These are phyloP conservation scores for Gobio gobio DNA, from an alignment of 2,113 vertebrate species.

Conservation along the genomic window DNA sequence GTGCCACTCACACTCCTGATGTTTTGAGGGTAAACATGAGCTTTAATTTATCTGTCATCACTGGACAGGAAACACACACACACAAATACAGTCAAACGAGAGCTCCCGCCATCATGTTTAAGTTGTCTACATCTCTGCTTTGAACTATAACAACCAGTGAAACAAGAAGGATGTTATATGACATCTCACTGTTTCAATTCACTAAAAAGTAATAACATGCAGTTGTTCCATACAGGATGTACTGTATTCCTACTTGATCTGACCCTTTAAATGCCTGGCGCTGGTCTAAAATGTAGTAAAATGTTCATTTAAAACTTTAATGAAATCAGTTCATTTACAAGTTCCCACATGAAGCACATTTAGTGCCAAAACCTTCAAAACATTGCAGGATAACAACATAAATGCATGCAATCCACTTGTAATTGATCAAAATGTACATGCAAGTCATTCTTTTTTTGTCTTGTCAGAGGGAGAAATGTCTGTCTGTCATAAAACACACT, in stretches of 20 bases:
- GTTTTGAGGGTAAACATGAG: constrained; percentile 71
- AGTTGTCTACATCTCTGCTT: constrained; percentile 18
- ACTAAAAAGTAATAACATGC: not conserved
- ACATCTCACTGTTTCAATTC: not conserved
- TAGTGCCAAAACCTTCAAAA: too few species aligned
- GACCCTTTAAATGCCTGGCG: not conserved
- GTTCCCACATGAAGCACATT: too few species aligned
- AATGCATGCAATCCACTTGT: too few species aligned
- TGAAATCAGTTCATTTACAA: too few species aligned
- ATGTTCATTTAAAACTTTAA: too few species aligned
- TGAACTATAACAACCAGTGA: not conserved
- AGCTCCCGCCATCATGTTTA: constrained; percentile 59
- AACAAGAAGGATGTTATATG: not conserved
- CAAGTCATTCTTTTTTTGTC: too few species aligned
- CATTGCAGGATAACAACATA: too few species aligned
- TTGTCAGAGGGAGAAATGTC: too few species aligned
- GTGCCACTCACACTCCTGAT: constrained; percentile 47
- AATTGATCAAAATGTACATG: too few species aligned
- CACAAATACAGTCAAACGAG: constrained; percentile 29
- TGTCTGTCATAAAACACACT: too few species aligned
- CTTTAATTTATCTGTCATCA: constrained; percentile 38
- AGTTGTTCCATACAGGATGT: not conserved
- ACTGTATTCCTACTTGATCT: not conserved
- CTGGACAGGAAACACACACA: constrained; percentile 54
- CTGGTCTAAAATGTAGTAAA: too few species aligned